Conservation (phyloP, 2,113 vertebrate species). For the Lepidothrix coronata region DNA sequence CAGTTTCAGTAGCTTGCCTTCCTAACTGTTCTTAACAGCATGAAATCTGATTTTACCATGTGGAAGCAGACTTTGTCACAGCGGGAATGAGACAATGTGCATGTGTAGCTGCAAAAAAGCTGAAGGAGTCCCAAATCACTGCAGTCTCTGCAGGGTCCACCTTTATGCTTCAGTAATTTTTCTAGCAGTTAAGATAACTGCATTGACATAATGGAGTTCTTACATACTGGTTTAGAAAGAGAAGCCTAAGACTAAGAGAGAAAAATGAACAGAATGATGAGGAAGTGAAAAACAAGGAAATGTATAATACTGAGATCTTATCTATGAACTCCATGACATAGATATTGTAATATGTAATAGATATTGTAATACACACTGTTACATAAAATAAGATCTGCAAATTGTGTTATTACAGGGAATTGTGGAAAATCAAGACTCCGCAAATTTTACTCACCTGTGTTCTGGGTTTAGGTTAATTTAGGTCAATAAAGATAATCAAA, state of each 20-base stretch:
- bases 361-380: background rate
- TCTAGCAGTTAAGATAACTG: conserved; percentile 38
- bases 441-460: background rate
- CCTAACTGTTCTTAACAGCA: conserved; percentile 41
- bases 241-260: background rate
- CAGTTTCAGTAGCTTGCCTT: conserved; percentile 38
- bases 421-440: background rate
- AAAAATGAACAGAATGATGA: background rate
- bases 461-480: background rate
- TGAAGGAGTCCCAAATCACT: conserved; percentile 48
- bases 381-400: background rate
- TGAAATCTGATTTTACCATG: conserved; percentile 37
- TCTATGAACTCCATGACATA: fast-evolving
- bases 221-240: background rate
- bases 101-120: conserved; percentile 16
- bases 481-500: background rate
- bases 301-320: background rate
- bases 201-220: background rate
- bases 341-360: background rate
- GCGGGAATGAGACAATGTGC: background rate
- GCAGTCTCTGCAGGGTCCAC: conserved; percentile 47
- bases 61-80: conserved; percentile 48
- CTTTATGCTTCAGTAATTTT: conserved; percentile 58
- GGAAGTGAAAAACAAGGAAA: background rate
- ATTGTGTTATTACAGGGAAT: background rate